Evolutionary conservation across 53 echinoderm and acorn worm species (phyloP).

Genomic region (Mesocentrotus franciscanus): DNA sequence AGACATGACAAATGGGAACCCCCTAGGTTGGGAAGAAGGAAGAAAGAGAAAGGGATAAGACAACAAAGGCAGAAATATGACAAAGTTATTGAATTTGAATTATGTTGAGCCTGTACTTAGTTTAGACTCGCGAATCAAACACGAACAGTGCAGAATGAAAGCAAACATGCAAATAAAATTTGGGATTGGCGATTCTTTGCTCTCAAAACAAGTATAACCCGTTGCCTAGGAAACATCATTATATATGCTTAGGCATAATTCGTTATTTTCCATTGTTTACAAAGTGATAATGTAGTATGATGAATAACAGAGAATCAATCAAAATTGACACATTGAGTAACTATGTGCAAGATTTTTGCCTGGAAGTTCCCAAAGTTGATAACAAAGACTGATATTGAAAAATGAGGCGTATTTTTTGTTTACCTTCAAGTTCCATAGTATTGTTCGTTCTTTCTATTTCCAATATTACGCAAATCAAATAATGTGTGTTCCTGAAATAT

Average conservation of each 20-base stretch:
- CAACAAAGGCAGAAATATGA: background rate
- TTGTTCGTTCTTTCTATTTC: too few species aligned
- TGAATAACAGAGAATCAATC: background rate
- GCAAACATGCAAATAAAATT: conserved; percentile 33
- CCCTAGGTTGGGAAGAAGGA: background rate
- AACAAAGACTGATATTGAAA: background rate
- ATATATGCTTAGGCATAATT: background rate
- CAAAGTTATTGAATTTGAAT: too few species aligned
- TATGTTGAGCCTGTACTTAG: background rate
- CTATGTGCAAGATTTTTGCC: background rate
- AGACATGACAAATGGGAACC: too few species aligned
- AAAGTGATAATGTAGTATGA: background rate
- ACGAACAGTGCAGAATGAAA: background rate
- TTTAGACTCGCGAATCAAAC: background rate
- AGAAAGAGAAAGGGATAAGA: background rate
- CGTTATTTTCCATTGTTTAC: background rate
- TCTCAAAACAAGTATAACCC: background rate
- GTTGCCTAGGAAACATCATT: conserved; percentile 19
- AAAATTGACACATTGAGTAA: background rate
- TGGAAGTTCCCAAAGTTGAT: background rate
- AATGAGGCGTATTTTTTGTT: too few species aligned
- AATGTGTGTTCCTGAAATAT: too few species aligned
- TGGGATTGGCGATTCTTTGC: conserved; percentile 8
- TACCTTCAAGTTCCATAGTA: too few species aligned
- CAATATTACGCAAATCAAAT: too few species aligned